These are phyloP conservation scores for Gallirallus australis DNA, from an alignment of 2,797 vertebrate genomes.

Conservation along the genomic window DNA sequence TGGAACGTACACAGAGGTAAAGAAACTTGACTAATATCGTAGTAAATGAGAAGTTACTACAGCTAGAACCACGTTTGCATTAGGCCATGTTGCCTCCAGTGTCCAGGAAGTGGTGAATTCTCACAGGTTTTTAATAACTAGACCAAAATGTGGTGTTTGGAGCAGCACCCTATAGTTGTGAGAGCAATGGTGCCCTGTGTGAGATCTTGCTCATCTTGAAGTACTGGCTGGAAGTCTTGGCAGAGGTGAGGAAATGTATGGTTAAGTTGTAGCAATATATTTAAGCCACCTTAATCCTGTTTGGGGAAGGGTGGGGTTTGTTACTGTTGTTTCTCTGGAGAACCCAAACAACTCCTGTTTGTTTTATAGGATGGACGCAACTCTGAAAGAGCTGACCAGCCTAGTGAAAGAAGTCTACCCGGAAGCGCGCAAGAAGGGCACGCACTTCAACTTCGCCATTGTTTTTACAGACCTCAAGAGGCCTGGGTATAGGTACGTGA, in stretches of 20 bases:
- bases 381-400: slow-evolving; percentile 95
- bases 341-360: background rate
- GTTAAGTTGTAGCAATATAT: background rate
- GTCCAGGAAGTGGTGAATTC: background rate
- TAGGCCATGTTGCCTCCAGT: background rate
- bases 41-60: background rate
- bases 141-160: background rate
- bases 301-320: background rate
- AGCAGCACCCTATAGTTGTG: too few species aligned
- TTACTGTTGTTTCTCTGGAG: background rate
- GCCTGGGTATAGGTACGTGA: slow-evolving; percentile 90
- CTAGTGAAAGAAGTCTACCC: slow-evolving; percentile 98
- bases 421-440: slow-evolving; percentile 97
- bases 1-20: background rate
- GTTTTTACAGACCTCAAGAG: slow-evolving; percentile 94
- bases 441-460: slow-evolving; percentile 96
- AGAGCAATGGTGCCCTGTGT: fast-evolving
- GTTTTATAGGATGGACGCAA: slow-evolving; percentile 94
- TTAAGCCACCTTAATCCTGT: background rate
- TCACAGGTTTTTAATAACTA: background rate
- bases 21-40: fast-evolving
- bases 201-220: background rate
- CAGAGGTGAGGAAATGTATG: background rate
- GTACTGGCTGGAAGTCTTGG: background rate
- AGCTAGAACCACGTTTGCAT: background rate